phyloP scores from a whole-genome alignment of 2,797 vertebrate genomes.

The Jordanella pulchra region DNA sequence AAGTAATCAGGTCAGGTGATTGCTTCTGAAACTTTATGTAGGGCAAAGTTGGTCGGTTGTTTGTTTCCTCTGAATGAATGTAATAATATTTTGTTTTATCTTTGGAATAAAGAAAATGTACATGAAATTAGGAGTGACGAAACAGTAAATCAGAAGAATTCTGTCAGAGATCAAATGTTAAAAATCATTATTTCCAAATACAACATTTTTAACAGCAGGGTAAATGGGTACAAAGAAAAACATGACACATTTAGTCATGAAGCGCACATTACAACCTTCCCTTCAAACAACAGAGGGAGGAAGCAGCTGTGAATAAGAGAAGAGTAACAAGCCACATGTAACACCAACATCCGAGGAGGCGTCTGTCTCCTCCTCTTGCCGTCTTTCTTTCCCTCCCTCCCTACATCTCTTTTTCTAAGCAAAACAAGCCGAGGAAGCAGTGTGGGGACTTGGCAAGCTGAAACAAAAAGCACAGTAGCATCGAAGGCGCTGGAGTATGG shows the following conservation, averaged over 20 bases:
- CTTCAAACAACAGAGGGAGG: slow-evolving; percentile 58
- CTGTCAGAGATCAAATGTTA: neutral
- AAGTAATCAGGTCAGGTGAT: neutral
- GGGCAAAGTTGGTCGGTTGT: neutral
- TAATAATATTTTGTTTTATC: neutral
- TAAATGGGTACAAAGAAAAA: slow-evolving; percentile 61
- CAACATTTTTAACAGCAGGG: neutral
- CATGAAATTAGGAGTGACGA: neutral
- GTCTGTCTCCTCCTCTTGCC: slow-evolving; percentile 21
- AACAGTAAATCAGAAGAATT: neutral
- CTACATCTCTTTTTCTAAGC: slow-evolving; percentile 21
- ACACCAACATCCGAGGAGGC: slow-evolving; percentile 42
- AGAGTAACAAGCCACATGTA: slow-evolving; percentile 56
- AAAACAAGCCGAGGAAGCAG: slow-evolving; percentile 68
- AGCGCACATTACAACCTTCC: slow-evolving; percentile 51
- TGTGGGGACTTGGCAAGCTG: slow-evolving; percentile 68
- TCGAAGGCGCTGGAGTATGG: slow-evolving; percentile 65
- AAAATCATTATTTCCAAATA: neutral
- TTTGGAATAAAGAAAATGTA: neutral
- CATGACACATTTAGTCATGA: slow-evolving; percentile 69
- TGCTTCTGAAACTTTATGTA: neutral
- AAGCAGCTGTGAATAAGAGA: slow-evolving; percentile 53
- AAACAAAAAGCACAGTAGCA: slow-evolving; percentile 71
- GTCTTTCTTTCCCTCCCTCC: slow-evolving; percentile 28
- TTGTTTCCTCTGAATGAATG: neutral